A percentile compares a stretch with the other conserved stretches of the same genome.
These are phyloP conservation scores for Pteronotus mesoamericanus DNA, from an alignment of 2,797 vertebrate genomes.

Conservation along the genomic window DNA sequence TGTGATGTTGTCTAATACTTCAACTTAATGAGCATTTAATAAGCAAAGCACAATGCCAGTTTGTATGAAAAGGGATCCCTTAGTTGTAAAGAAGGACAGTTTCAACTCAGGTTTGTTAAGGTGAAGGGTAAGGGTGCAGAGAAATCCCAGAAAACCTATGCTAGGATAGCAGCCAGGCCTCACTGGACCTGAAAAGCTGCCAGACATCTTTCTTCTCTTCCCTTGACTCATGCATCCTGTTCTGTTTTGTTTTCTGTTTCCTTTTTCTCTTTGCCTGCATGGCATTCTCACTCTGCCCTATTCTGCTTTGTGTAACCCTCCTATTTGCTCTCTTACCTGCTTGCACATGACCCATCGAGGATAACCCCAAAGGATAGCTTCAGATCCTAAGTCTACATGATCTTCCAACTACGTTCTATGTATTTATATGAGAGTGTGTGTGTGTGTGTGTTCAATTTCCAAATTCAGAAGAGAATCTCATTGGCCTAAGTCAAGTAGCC, in stretches of 20 bases:
- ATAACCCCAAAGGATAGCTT: neutral
- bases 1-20: neutral
- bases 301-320: neutral
- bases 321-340: neutral
- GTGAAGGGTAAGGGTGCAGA: neutral
- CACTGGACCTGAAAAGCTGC: neutral
- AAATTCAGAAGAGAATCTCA: neutral
- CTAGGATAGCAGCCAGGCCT: neutral
- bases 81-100: neutral
- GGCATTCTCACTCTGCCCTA: neutral
- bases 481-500: neutral
- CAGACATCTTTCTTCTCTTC: neutral
- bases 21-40: neutral
- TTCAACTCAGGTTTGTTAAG: neutral
- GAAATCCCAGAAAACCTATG: neutral
- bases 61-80: neutral
- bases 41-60: neutral
- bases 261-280: neutral
- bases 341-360: neutral
- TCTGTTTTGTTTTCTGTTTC: neutral
- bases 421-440: neutral
- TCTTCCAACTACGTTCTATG: neutral
- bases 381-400: neutral
- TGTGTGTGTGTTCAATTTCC: neutral
- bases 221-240: neutral